Conservation (phyloP, 2,888 invertebrate genomes). For the Oasisia sp. region DNA sequence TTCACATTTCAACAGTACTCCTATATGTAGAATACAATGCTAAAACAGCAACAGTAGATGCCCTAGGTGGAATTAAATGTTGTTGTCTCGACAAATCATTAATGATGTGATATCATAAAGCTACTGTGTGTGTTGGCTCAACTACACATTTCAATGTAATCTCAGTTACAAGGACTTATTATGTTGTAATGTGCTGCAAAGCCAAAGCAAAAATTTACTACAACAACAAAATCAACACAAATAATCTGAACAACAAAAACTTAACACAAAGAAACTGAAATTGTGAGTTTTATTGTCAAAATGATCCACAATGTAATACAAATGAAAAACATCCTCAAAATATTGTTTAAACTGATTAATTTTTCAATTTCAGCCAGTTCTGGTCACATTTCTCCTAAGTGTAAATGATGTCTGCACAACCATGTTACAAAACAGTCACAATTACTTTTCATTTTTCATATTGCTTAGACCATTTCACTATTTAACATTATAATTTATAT, state of each 20-base stretch:
- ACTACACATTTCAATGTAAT: not conserved
- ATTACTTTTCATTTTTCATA: not conserved
- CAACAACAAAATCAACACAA: not conserved
- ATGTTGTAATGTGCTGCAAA: not conserved
- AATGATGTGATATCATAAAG: not conserved
- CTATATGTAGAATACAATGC: too few relatives aligned
- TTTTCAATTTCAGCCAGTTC: not conserved
- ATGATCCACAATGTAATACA: not conserved
- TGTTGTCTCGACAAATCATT: not conserved
- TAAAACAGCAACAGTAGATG: too few relatives aligned
- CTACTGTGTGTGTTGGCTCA: not conserved
- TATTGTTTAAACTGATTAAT: too few relatives aligned
- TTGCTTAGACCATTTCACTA: not conserved
- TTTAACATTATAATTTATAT: not conserved
- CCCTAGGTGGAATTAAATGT: too few relatives aligned
- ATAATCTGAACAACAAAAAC: not conserved
- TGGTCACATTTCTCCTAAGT: not conserved
- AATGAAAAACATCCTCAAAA: not conserved
- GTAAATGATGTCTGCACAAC: not conserved
- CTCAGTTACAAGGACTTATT: too few relatives aligned
- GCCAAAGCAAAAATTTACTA: not conserved
- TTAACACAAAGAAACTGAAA: not conserved
- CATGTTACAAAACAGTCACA: not conserved
- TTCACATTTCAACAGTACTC: too few relatives aligned
- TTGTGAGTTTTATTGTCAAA: constrained; percentile 1